phyloP scores from a whole-genome alignment of 2,888 invertebrate genomes.

The Campoplex nolae region DNA sequence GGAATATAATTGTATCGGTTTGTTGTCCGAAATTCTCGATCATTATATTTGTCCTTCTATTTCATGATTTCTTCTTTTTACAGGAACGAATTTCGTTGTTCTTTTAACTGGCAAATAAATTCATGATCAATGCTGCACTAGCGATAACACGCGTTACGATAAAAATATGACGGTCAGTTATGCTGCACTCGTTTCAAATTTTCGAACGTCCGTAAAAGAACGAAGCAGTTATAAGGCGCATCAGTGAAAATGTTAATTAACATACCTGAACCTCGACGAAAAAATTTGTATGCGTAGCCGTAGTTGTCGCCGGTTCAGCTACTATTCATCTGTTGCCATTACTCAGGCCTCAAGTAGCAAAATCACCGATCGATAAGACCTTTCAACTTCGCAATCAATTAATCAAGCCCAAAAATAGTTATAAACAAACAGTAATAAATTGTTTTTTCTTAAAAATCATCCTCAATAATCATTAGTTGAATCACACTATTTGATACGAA shows the following conservation, averaged over 20 bases:
- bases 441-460: too few species aligned
- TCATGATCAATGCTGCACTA: background rate
- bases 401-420: background rate
- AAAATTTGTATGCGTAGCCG: conserved; percentile 27
- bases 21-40: background rate
- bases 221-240: background rate
- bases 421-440: background rate
- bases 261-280: background rate
- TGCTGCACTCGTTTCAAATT: background rate
- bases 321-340: background rate
- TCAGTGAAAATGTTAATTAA: background rate
- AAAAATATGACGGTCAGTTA: background rate
- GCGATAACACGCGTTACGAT: background rate
- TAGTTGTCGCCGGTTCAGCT: background rate
- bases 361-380: conserved; percentile 16
- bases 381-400: background rate
- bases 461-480: background rate
- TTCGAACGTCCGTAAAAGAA: background rate
- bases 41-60: background rate
- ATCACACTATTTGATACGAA: background rate
- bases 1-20: background rate
- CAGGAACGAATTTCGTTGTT: background rate
- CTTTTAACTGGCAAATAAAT: background rate
- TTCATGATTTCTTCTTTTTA: background rate
- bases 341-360: conserved; percentile 26